Base-by-base conservation (phyloP, 2,888 invertebrate genomes). In the Spilosoma lubricipeda region DNA sequence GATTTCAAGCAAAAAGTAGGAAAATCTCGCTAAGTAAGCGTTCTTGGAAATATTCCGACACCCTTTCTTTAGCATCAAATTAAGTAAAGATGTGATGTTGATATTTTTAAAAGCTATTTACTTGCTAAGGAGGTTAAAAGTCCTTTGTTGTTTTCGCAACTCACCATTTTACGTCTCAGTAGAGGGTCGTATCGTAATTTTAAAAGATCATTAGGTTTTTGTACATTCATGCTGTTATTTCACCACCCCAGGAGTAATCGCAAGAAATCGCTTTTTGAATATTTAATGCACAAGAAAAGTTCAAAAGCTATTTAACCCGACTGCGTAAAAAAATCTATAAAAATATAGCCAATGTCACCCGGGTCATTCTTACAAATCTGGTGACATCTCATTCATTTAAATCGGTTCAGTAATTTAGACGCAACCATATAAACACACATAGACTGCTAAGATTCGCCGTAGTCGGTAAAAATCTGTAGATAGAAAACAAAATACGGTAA, bases 1-100 rank as follows among this genome's bases (percentile, higher is more conserved):
- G 87, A 89, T 88, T 89, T 88, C 86, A 85, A 87, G 85, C 79
- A 77, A 87, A 87, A 87, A 88, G 85, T 86, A 86, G 84, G 87
- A 86, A 87, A 84, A 89, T 88, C 84, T 84, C 86, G 84, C 86
- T 81, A 78, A 80, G 77, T 83, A 82, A 83, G 81, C 75, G 79
- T 76, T 83, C 85, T 83, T 80, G 77, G 69, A 59, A 79, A 82
- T 77, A 79, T 84, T 80, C 76, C 69, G 68, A 65, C 80, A 83
- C 82, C 82, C 82, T 82, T 84, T 82, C 79, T 85, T 80, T 78
- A 39, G 76, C 63, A 70, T 71, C 67, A 70, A 82, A 83, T 82
- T 79, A 79, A 79, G 72, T 77, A 76, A 75, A 82, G 74, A 81
- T 70, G 67, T 66, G 48, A 75, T 75, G 76, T 73, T 79, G 75